phyloP scores from a whole-genome alignment of 2,888 invertebrate species.

The Camponotus fellah region DNA sequence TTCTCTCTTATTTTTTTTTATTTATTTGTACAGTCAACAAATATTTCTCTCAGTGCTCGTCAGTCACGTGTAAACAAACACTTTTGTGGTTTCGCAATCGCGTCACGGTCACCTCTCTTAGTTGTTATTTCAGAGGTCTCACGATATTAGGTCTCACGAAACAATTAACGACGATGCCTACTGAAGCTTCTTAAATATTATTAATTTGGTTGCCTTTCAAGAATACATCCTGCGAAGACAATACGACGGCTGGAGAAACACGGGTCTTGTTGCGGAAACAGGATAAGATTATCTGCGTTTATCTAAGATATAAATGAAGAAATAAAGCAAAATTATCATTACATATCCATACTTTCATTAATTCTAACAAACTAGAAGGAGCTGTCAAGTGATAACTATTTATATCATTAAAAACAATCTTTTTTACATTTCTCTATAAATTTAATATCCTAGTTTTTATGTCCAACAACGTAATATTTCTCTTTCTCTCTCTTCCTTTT shows the following conservation, averaged over 20 bases:
- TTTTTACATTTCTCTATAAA: background rate
- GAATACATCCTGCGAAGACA: slow-evolving; percentile 26
- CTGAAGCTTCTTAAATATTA: slow-evolving; percentile 26
- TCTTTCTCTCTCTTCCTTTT: background rate
- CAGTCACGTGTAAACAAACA: slow-evolving; percentile 26
- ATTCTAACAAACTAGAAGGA: background rate
- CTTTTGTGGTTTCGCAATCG: slow-evolving; percentile 22
- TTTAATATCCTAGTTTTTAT: background rate
- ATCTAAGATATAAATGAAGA: background rate
- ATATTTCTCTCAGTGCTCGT: slow-evolving; percentile 10
- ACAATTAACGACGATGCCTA: slow-evolving; percentile 6
- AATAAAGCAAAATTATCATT: slow-evolving; percentile 24
- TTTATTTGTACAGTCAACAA: slow-evolving; percentile 3
- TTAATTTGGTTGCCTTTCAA: slow-evolving; percentile 9
- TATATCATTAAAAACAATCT: background rate
- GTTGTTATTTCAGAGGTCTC: slow-evolving; percentile 12
- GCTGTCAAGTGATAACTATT: background rate
- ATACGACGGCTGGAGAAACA: slow-evolving; percentile 17
- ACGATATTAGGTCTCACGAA: background rate
- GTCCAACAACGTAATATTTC: background rate
- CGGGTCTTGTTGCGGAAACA: slow-evolving; percentile 25
- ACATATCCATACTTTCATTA: background rate
- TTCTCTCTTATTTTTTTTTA: slow-evolving; percentile 17
- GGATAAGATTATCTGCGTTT: slow-evolving; percentile 33
- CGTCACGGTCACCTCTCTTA: slow-evolving; percentile 22